Percentiles rank a stretch among this genome's conserved stretches.
These are phyloP conservation scores for Eufriesea mexicana DNA, from an alignment of 1,140 invertebrate species.

Conservation along the genomic window DNA sequence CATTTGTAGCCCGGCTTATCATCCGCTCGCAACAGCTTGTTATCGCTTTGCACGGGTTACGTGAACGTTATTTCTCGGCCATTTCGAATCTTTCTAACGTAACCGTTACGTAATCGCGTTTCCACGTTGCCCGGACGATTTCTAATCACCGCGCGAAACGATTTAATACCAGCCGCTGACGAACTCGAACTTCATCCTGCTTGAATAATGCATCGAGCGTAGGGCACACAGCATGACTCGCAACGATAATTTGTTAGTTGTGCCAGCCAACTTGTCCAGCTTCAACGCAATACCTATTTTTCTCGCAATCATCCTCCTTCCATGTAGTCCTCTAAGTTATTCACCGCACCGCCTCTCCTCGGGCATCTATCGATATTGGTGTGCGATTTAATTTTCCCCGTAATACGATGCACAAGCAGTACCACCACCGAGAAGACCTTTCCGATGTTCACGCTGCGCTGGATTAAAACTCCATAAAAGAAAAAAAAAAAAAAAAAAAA, in stretches of 20 bases:
- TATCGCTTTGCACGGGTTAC: background rate
- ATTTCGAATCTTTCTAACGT: background rate
- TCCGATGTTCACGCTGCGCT: conserved; percentile 37
- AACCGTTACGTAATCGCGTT: background rate
- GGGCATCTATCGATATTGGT: conserved; percentile 78
- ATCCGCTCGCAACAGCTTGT: background rate
- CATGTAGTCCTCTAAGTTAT: conserved; percentile 34
- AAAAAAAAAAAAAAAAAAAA: background rate
- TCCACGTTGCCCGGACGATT: background rate
- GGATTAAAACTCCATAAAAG: background rate
- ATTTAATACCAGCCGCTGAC: too few species aligned
- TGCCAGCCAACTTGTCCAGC: conserved; percentile 24
- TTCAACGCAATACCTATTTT: conserved; percentile 3
- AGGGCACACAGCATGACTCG: conserved; percentile 22
- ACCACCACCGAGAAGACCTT: conserved; percentile 25
- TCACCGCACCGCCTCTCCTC: conserved; percentile 70
- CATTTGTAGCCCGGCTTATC: too few species aligned
- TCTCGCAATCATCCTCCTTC: background rate
- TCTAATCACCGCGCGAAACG: too few species aligned
- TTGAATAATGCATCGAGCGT: too few species aligned
- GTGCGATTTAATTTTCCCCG: conserved; percentile 35
- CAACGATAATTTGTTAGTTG: background rate
- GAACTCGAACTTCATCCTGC: too few species aligned
- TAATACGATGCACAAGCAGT: conserved; percentile 48
- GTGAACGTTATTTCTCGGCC: too few species aligned